Base-by-base conservation (phyloP, 2,797 vertebrate genomes). In the Steatocranus sp. region DNA sequence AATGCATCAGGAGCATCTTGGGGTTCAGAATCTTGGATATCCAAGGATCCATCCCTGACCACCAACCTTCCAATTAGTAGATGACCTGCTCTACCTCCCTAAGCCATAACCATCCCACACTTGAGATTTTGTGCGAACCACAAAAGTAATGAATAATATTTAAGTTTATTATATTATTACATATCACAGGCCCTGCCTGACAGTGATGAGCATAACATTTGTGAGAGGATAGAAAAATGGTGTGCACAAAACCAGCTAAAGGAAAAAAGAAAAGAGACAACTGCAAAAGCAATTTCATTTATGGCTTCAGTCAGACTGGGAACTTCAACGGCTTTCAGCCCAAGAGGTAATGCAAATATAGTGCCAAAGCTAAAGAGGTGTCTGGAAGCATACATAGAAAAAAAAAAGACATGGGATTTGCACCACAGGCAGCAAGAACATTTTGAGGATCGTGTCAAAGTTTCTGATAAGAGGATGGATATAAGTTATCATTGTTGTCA, bases 11-110 rank as follows among this genome's bases (percentile, higher is more conserved):
- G 32, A 63, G 32, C 58, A 63, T 36, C 58, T 20, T 20, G 18
- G 58, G 58, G 58, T 63, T 36, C 32, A 14, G 32, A 20, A 63
- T 63, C 56, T 36, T 61, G 32, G 10, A 18, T 61, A 61, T 7
- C 18, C 32, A 36, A 36, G 4, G 18, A 63, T 20, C 58, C 0
- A 17, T n/a, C 30, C 10, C 56, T 8, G 32, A 63, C 0, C 32
- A 63, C 32, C 58, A 36, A 20, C 32, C 32, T 63, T 63, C 18
- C 32, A 36, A 63, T 20, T 36, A 63, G 18, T 0, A 36, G 58
- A 36, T 36, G 3, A 63, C 32, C 58, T 36, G 7, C 11, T 36
- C 32, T 63, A 14, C 32, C 0, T 63, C 27, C 1, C 0, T 20
- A 36, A 36, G 32, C 58, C 18, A 20, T 3, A 63, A 20, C 11